These are phyloP conservation scores for Polyommatus iphigenia DNA, from an alignment of 2,888 invertebrate genomes.

Conservation along the genomic window DNA sequence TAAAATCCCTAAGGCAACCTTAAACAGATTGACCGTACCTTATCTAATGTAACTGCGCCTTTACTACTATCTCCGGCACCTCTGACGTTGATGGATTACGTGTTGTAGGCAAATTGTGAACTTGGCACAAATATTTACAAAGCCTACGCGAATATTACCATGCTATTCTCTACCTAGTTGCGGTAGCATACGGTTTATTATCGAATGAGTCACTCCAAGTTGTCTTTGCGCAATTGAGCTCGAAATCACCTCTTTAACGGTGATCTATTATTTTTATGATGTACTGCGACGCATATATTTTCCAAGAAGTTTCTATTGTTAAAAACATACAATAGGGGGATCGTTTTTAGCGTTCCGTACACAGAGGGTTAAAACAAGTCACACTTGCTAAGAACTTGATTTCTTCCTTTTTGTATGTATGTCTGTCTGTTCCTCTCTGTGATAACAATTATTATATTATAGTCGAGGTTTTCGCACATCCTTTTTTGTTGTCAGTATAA, in stretches of 20 bases:
- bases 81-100: slow-evolving; percentile 60
- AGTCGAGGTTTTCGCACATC: too few species aligned
- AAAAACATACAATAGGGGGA: not conserved
- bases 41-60: slow-evolving; percentile 16
- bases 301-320: slow-evolving; percentile 5
- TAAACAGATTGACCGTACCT: not conserved
- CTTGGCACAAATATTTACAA: slow-evolving; percentile 53
- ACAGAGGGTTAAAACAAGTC: not conserved
- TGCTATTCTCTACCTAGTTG: not conserved
- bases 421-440: too few species aligned
- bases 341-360: not conserved
- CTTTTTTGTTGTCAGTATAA: too few species aligned
- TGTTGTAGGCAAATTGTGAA: slow-evolving; percentile 57
- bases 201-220: not conserved
- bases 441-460: too few species aligned
- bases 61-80: slow-evolving; percentile 40
- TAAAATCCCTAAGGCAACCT: not conserved
- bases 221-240: slow-evolving; percentile 21
- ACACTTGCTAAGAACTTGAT: not conserved
- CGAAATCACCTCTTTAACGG: slow-evolving; percentile 25
- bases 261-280: slow-evolving; percentile 16
- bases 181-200: not conserved
- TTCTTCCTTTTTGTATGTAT: not conserved
- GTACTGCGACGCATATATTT: slow-evolving; percentile 6
- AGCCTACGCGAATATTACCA: slow-evolving; percentile 34